Base-by-base conservation (phyloP, 2,888 invertebrate genomes). In the Ligdia adustata region DNA sequence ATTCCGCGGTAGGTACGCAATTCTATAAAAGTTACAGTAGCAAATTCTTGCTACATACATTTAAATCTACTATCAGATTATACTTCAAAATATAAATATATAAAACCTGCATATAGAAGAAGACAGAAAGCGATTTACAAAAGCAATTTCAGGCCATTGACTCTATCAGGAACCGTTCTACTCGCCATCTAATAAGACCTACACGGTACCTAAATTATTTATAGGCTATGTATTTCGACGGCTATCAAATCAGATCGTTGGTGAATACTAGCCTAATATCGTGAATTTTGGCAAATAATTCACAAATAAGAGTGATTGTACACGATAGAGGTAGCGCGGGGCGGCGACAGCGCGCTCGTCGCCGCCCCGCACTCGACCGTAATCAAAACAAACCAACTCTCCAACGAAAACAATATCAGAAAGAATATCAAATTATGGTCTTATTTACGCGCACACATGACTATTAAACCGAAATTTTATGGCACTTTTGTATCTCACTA, bases 261-360 rank as follows among this genome's bases (percentile, higher is more conserved):
- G 59, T 45, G 47, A 59, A 60, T 58, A 50, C 59, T 63, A 52
- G 56, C 57, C 29, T 68, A 69, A 52, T 66, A 72, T 64, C 64
- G 61, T 46, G 57, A 72, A 69, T 47, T 72, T 74, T 66, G 61
- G 64, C 64, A 64, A 71, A 75, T 72, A 70, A 69, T 66, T 65
- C 64, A 66, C 61, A 63, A 70, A 73, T 66, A 65, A 65, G 61
- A 72, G 65, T 71, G 70, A 69, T 75, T 67, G 73, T 73, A 70
- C 73, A 72, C 72, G 78, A 73, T 62, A 75, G 61, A 46, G 52
- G 50, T 60, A 62, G 64, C 55, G 57, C 40, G 52, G 72, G 80
- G 79, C 69, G 79, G 82, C 62, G 82, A 79, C 69, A 64, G 48
- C 59, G 78, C 50, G 75, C 78, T 67, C 22, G 70, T 80, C 79